Percentiles rank a stretch among this genome's conserved stretches.
These are phyloP conservation scores for Hystrix cristata DNA, from an alignment of 2,113 vertebrate species.

Conservation along the genomic window DNA sequence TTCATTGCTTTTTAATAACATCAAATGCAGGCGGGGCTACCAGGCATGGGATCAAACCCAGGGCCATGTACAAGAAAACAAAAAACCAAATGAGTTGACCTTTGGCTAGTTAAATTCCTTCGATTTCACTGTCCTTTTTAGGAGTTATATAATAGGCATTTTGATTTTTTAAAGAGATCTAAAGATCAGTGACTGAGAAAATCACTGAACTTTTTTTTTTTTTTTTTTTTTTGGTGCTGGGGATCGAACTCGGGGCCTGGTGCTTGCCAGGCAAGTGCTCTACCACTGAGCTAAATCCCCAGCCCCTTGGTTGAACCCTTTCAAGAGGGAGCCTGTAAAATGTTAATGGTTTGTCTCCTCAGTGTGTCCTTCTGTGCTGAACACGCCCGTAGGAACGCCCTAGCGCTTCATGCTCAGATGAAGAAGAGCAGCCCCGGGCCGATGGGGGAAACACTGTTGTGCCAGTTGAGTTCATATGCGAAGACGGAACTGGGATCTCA, in stretches of 20 bases:
- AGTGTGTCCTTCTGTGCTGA: conserved; percentile 95
- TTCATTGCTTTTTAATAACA: conserved; percentile 19
- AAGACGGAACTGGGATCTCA: conserved; percentile 90
- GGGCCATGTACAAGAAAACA: neutral
- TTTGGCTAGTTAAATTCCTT: conserved; percentile 45
- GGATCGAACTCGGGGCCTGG: no score
- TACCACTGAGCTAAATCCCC: no score
- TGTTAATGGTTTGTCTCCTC: conserved; percentile 51
- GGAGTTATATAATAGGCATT: conserved; percentile 39
- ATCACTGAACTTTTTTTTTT: neutral
- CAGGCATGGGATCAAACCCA: neutral
- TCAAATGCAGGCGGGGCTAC: neutral
- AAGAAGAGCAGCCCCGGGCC: conserved; percentile 92
- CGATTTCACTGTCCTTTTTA: neutral
- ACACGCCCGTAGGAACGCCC: conserved; percentile 93
- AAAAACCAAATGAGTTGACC: neutral
- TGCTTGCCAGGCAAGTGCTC: no score
- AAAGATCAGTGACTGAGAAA: neutral
- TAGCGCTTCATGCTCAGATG: conserved; percentile 95
- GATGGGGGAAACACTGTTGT: conserved; percentile 92
- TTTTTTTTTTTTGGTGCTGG: no score
- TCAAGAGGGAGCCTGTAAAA: conserved; percentile 6
- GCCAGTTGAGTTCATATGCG: conserved; percentile 95
- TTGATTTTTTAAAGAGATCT: conserved; percentile 53
- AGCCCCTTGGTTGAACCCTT: neutral